phyloP scores from a whole-genome alignment of 2,113 vertebrate species.

The Thamnophis sirtalis region DNA sequence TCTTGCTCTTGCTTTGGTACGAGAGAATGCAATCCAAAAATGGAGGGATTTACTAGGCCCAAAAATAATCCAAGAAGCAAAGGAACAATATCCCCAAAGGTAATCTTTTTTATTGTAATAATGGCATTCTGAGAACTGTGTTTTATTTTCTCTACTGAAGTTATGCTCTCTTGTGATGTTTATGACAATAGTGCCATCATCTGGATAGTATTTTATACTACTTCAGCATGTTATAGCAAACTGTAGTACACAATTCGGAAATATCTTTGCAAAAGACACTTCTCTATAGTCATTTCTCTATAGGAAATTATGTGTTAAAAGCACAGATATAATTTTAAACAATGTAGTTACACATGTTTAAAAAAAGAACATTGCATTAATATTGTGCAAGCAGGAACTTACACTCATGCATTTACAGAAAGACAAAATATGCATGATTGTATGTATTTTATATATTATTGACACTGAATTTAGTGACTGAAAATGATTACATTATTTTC shows the following conservation, averaged over 20 bases:
- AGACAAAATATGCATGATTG: neutral
- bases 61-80: slow-evolving; percentile 52
- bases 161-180: neutral
- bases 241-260: neutral
- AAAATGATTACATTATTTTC: neutral
- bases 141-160: neutral
- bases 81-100: slow-evolving; percentile 57
- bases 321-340: neutral
- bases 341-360: neutral
- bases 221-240: neutral
- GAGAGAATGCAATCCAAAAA: slow-evolving; percentile 59
- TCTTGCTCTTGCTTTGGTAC: slow-evolving; percentile 63
- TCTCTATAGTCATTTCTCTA: neutral
- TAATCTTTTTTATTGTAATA: slow-evolving; percentile 26
- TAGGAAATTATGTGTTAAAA: neutral
- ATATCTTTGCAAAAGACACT: neutral
- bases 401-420: neutral
- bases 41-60: slow-evolving; percentile 68
- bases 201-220: slow-evolving; percentile 22
- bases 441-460: neutral
- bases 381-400: neutral
- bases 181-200: slow-evolving; percentile 49
- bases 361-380: neutral
- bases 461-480: neutral
- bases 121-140: neutral